A percentile compares a stretch with the other conserved stretches of the same genome.
These are phyloP conservation scores for Oncorhynchus keta DNA, from an alignment of 2,113 vertebrate genomes.

Conservation along the genomic window DNA sequence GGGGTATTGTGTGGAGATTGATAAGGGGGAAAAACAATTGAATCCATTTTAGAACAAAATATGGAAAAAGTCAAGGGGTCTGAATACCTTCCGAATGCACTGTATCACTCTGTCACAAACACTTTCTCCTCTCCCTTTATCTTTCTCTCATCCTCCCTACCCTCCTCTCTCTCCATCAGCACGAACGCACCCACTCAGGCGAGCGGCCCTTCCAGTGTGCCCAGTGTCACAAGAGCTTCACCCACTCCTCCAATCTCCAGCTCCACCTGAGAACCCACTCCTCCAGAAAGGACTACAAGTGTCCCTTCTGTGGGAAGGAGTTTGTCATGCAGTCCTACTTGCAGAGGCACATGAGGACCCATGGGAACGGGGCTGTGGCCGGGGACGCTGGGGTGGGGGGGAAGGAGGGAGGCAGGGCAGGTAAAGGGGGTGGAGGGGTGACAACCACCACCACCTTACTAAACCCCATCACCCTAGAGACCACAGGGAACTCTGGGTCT, in stretches of 20 bases:
- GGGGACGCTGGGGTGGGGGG: conserved; percentile 39
- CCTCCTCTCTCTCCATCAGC: conserved; percentile 62
- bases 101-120: too few species aligned
- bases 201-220: conserved; percentile 82
- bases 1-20: too few species aligned
- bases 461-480: conserved; percentile 74
- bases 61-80: too few species aligned
- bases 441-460: conserved; percentile 60
- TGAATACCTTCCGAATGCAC: too few species aligned
- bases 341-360: conserved; percentile 83
- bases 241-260: conserved; percentile 88
- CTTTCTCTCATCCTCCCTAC: too few species aligned
- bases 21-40: too few species aligned
- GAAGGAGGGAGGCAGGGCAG: conserved; percentile 60
- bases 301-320: conserved; percentile 82
- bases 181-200: conserved; percentile 88
- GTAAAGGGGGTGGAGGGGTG: conserved; percentile 59
- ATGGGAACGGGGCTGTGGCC: conserved; percentile 45
- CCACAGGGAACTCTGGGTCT: conserved; percentile 76
- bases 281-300: conserved; percentile 82
- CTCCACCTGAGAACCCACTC: conserved; percentile 89
- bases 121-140: too few species aligned
- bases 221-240: conserved; percentile 83
- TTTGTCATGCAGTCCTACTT: conserved; percentile 92
- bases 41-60: too few species aligned